A percentile compares a stretch with the other conserved stretches of the same genome.
phyloP scores from a whole-genome alignment of 2,113 vertebrate species.

The Tetrax tetrax region DNA sequence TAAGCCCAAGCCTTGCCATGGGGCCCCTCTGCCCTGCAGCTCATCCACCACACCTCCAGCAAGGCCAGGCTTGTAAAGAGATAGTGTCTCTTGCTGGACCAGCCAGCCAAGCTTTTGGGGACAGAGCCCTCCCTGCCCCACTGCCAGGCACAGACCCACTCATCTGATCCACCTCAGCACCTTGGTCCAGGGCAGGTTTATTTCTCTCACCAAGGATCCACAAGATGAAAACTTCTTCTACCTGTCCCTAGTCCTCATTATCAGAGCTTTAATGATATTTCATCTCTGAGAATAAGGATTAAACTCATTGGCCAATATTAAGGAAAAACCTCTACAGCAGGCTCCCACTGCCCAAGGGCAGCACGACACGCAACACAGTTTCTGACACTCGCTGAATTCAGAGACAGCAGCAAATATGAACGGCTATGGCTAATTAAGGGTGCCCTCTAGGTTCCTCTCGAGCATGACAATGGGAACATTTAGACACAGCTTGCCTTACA shows the following conservation, averaged over 20 bases:
- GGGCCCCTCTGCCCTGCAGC: not conserved
- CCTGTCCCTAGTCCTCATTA: not conserved
- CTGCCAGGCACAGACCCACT: not conserved
- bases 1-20: not conserved
- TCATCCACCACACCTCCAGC: not conserved
- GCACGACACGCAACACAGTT: not conserved
- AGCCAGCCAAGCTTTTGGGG: not conserved
- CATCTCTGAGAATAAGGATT: accelerated
- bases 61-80: not conserved
- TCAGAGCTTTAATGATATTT: accelerated
- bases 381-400: not conserved
- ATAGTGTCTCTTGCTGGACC: accelerated
- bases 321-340: not conserved
- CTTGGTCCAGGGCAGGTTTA: not conserved
- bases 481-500: not conserved
- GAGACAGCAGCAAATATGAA: not conserved
- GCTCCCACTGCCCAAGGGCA: not conserved
- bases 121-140: not conserved
- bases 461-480: not conserved
- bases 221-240: not conserved
- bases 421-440: not conserved
- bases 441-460: not conserved
- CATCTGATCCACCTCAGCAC: not conserved
- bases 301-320: accelerated
- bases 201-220: not conserved